These are phyloP conservation scores for Tribolium castaneum DNA, from an alignment of 1,140 invertebrate genomes.

Conservation along the genomic window DNA sequence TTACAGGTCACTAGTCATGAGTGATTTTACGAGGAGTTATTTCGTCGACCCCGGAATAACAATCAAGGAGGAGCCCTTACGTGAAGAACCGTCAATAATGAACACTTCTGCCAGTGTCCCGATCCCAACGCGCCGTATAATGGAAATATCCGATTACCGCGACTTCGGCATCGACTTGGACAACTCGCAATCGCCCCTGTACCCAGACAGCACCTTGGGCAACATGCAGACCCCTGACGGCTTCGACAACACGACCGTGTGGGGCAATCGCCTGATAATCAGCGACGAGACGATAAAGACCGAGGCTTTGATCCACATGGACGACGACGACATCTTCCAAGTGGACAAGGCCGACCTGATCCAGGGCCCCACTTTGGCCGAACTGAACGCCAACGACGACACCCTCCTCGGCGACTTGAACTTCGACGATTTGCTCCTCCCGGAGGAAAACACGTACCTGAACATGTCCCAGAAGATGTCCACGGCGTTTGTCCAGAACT, in stretches of 20 bases:
- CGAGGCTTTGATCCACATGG: constrained; percentile 77
- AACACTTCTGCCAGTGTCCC: constrained; percentile 69
- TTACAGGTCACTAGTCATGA: constrained; percentile 46
- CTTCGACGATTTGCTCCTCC: constrained; percentile 85
- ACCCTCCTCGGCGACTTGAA: constrained; percentile 84
- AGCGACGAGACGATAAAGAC: constrained; percentile 65
- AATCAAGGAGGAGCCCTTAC: constrained; percentile 65
- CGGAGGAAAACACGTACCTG: constrained; percentile 68
- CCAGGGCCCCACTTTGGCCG: constrained; percentile 84
- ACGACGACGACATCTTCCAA: constrained; percentile 91
- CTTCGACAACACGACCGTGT: constrained; percentile 63
- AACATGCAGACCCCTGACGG: constrained; percentile 63
- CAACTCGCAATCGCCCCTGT: constrained; percentile 61
- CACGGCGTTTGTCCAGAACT: constrained; percentile 13
- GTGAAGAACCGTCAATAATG: constrained; percentile 55
- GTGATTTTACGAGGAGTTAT: constrained; percentile 62
- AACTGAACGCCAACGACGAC: constrained; percentile 88
- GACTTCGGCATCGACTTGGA: constrained; percentile 69
- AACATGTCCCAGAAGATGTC: constrained; percentile 3
- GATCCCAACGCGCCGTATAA: constrained; percentile 65
- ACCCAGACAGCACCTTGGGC: constrained; percentile 59
- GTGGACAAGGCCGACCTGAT: constrained; percentile 88
- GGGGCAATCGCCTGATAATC: constrained; percentile 51
- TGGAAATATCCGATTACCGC: constrained; percentile 64
- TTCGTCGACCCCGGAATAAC: constrained; percentile 64